These are phyloP conservation scores for Lophotis ruficrista DNA, from an alignment of 2,113 vertebrate species.

Conservation along the genomic window DNA sequence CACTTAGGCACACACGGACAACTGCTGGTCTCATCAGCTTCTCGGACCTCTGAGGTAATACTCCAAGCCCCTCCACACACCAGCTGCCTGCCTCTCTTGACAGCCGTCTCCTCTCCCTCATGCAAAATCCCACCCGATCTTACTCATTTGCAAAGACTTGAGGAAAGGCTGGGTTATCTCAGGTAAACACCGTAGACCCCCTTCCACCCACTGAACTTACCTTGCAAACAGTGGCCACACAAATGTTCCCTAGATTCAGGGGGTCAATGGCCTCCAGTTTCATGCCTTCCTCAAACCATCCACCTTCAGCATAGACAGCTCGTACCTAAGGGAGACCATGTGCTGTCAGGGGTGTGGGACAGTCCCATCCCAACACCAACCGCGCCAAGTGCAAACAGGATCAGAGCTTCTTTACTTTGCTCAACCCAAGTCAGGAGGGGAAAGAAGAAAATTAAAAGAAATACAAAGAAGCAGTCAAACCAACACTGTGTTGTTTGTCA, in stretches of 20 bases:
- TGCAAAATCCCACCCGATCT: neutral
- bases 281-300: slow-evolving; percentile 93
- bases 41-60: neutral
- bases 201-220: slow-evolving; percentile 62
- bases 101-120: neutral
- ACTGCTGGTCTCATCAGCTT: neutral
- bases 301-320: slow-evolving; percentile 87
- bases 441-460: neutral
- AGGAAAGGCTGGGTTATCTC: neutral
- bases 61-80: neutral
- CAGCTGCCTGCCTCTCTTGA: neutral
- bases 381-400: neutral
- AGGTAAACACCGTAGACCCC: neutral
- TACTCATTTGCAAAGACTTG: neutral
- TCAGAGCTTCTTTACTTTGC: neutral
- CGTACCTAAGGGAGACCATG: slow-evolving; percentile 77
- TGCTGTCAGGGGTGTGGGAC: neutral
- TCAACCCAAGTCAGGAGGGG: neutral
- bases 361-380: neutral
- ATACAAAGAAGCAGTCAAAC: neutral
- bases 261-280: slow-evolving; percentile 96
- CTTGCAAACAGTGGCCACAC: slow-evolving; percentile 94
- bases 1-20: fast-evolving
- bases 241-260: slow-evolving; percentile 93
- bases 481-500: neutral